Percentiles rank a stretch among this genome's conserved stretches.
Conservation (phyloP, 2,797 vertebrate genomes). For the Allobates femoralis region DNA sequence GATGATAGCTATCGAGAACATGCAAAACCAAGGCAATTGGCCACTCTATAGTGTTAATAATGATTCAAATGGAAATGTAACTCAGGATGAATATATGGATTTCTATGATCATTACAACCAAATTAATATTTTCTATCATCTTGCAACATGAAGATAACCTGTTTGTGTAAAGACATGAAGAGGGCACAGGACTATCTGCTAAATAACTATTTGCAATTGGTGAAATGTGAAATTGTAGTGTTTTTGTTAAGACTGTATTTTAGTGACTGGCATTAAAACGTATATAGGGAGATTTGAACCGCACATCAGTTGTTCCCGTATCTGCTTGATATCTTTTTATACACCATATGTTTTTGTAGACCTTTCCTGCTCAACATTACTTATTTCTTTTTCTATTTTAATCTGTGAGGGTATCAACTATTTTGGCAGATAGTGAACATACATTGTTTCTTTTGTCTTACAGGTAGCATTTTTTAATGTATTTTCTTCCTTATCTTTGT, state of each 20-base stretch:
- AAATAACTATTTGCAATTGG: not conserved
- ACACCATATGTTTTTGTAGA: too few species aligned
- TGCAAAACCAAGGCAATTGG: not conserved
- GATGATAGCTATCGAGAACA: not conserved
- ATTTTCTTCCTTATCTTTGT: too few species aligned
- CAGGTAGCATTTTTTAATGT: too few species aligned
- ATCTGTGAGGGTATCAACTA: too few species aligned
- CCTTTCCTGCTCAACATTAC: too few species aligned
- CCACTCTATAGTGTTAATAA: not conserved
- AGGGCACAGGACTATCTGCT: not conserved
- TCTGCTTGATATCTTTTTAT: too few species aligned
- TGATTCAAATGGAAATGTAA: not conserved
- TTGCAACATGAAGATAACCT: not conserved
- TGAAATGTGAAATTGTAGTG: not conserved
- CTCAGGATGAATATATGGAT: not conserved
- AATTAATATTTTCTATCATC: not conserved
- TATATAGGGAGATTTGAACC: too few species aligned
- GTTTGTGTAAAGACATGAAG: not conserved
- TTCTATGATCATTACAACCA: not conserved
- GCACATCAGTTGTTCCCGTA: too few species aligned
- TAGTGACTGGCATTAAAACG: not conserved
- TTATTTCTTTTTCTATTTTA: too few species aligned
- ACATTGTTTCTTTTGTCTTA: too few species aligned
- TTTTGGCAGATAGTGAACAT: too few species aligned
- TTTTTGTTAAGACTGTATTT: not conserved